Base-by-base conservation (phyloP, 2,797 vertebrate genomes). In the Thaleichthys pacificus region DNA sequence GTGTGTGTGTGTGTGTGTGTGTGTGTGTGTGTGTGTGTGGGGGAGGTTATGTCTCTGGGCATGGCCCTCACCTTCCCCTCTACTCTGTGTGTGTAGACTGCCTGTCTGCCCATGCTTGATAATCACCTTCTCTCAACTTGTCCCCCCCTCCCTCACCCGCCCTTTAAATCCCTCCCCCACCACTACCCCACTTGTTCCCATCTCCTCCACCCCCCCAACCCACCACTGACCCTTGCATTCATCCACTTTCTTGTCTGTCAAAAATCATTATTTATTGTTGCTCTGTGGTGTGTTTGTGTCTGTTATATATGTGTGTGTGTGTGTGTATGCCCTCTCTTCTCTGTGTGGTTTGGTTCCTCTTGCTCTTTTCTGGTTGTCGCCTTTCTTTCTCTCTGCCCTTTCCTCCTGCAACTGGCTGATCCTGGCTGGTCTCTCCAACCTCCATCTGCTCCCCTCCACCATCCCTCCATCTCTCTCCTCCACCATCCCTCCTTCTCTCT, bases 91-190 rank as follows among this genome's bases (percentile, higher is more conserved):
- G 72, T 73, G 63, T 64, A 32, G 66, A 61, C 58, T 28, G 71
- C 74, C 78, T 77, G 19, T 54, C 14, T 66, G 38, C 38, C 38
- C 22, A 21, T 66, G 64, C 47, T 38, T 49, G 72, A 22, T 66
- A 75, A 76, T 81, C 65, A 71, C 70, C 30, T 66, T 85, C 81
- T 88, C 77, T 84, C 78, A 74, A 61, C 82, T 32, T 84, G 76
- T 86, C 75, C 78, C 77, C 73, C 78, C 84, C 74, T 79, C 78
- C 70, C 83, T 69, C 81, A 32, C 71, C 47, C 60, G 70, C 68
- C 63, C 58, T 66, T 69, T 42, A 35, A 35, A 35, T 42, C 38
- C 9, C 38, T 11, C 38, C 73, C 30, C 64, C 68, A 70, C 66
- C 32, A 49, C 63, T 56, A 38, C 35, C 61, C 61, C 51, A 42